Conservation (phyloP, 2,888 invertebrate species). For the Drosophila emarginata region DNA sequence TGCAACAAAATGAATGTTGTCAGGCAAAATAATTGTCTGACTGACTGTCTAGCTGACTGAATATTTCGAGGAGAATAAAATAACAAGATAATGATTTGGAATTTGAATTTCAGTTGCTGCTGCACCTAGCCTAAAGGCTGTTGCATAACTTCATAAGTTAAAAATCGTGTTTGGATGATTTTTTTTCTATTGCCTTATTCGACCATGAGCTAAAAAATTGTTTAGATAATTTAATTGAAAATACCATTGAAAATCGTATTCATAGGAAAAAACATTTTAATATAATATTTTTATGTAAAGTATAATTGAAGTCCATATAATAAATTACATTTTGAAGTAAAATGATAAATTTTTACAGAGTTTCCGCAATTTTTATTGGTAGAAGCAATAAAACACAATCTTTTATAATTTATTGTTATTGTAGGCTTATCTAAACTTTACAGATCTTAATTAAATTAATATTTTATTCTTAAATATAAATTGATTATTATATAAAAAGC, state of each 20-base stretch:
- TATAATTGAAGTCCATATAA: too few species aligned
- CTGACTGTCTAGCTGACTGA: not conserved
- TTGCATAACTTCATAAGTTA: constrained; percentile 3
- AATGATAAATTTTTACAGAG: too few species aligned
- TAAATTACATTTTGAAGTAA: too few species aligned
- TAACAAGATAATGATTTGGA: not conserved
- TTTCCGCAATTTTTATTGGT: too few species aligned
- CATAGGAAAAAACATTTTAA: too few species aligned
- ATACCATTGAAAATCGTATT: not conserved
- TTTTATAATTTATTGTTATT: too few species aligned
- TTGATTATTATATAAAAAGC: too few species aligned
- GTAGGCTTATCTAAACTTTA: too few species aligned
- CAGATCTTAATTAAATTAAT: too few species aligned
- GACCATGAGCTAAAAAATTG: constrained; percentile 3
- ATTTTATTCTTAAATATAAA: too few species aligned
- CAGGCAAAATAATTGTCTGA: not conserved
- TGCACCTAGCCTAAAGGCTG: constrained; percentile 6
- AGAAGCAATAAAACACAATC: too few species aligned
- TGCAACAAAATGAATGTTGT: constrained; percentile 5
- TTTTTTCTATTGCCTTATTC: not conserved
- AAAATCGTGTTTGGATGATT: not conserved
- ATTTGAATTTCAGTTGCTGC: not conserved
- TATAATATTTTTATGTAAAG: too few species aligned
- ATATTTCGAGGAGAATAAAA: not conserved
- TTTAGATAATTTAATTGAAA: not conserved